A percentile compares a stretch with the other conserved stretches of the same genome.
phyloP scores from a whole-genome alignment of 2,888 invertebrate genomes.

The Phaedon cochleariae region DNA sequence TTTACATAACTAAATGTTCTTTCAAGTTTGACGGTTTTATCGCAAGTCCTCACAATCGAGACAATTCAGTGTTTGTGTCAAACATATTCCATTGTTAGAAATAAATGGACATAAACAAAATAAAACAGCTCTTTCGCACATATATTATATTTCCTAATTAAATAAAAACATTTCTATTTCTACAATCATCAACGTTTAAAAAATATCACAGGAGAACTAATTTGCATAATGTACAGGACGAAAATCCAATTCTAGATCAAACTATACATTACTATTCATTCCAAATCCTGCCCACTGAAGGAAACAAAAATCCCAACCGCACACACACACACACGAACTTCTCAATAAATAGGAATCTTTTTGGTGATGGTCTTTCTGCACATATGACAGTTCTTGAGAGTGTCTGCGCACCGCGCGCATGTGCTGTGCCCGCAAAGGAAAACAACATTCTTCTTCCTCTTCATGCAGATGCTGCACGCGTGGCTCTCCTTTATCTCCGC shows the following conservation, averaged over 20 bases:
- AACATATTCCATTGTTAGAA: too few species aligned
- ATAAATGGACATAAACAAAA: too few species aligned
- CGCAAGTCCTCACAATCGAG: too few species aligned
- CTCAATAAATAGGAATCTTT: slow-evolving; percentile 68
- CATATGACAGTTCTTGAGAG: slow-evolving; percentile 87
- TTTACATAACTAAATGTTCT: too few species aligned
- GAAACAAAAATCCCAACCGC: slow-evolving; percentile 21
- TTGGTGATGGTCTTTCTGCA: slow-evolving; percentile 79
- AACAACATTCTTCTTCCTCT: slow-evolving; percentile 80
- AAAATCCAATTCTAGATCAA: not conserved
- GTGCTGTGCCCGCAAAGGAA: slow-evolving; percentile 91
- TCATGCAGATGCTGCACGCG: slow-evolving; percentile 90
- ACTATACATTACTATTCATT: not conserved
- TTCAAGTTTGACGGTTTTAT: too few species aligned
- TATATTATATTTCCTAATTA: not conserved
- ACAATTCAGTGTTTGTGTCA: too few species aligned
- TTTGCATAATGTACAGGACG: slow-evolving; percentile 23
- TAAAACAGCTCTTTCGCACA: not conserved
- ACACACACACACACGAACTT: too few species aligned
- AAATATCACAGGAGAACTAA: slow-evolving; percentile 29
- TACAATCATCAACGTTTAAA: not conserved
- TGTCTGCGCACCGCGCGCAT: slow-evolving; percentile 82
- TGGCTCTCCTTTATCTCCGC: slow-evolving; percentile 88
- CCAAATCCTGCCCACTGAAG: slow-evolving; percentile 13
- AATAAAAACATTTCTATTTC: not conserved